Conservation (phyloP, 2,113 vertebrate species). For the Petaurus breviceps region DNA sequence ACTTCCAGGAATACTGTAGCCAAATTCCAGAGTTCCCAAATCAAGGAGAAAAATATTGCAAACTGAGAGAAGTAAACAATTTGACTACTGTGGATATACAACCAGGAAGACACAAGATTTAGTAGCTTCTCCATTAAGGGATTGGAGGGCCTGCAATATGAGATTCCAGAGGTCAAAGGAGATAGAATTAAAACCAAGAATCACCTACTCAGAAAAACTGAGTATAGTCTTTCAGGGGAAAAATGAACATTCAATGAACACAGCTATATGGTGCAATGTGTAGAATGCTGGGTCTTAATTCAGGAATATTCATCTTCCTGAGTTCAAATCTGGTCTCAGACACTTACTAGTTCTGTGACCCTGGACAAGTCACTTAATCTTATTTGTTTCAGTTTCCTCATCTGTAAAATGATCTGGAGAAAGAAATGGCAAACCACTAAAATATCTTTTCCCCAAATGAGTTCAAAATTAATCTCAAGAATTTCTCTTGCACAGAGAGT, state of each 20-base stretch:
- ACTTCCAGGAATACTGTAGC: no score
- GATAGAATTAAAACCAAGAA: no score
- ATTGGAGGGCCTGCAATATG: no score
- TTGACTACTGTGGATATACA: no score
- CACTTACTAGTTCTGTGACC: background rate
- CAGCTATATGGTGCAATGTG: background rate
- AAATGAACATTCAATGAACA: background rate
- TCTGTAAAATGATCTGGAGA: background rate
- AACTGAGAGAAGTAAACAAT: no score
- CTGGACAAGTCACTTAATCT: background rate
- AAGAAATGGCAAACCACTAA: background rate
- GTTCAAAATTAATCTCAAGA: background rate
- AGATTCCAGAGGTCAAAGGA: no score
- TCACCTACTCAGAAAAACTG: no score
- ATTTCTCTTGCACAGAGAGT: background rate
- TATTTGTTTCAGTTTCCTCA: background rate
- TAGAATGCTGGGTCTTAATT: background rate
- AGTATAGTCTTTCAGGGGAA: no score
- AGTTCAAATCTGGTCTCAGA: background rate
- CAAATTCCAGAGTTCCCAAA: no score
- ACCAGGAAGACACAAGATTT: no score
- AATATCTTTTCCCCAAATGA: background rate
- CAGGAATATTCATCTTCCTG: background rate
- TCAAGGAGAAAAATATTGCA: no score
- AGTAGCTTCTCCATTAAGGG: no score